Conservation (phyloP, 2,797 vertebrate species). For the Intellagama lesueurii region DNA sequence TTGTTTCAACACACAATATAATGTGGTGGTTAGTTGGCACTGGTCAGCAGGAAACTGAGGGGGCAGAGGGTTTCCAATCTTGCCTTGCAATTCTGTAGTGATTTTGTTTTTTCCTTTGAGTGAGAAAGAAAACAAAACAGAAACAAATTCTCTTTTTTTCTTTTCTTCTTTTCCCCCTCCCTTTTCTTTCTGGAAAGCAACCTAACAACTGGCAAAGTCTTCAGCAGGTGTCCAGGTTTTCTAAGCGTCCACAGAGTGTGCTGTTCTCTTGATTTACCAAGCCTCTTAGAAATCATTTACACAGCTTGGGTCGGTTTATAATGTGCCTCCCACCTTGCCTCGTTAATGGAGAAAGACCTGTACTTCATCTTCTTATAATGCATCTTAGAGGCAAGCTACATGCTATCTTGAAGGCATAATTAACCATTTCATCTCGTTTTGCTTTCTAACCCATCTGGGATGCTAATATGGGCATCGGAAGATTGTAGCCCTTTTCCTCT, state of each 20-base stretch:
- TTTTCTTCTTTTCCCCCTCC: background rate
- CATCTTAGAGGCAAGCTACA: background rate
- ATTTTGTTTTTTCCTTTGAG: conserved; percentile 37
- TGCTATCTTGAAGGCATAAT: background rate
- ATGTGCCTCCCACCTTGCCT: conserved; percentile 48
- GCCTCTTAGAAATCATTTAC: conserved; percentile 38
- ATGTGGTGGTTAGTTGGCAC: conserved; percentile 9
- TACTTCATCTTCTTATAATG: background rate
- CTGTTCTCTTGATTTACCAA: conserved; percentile 22
- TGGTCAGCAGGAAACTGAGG: conserved; percentile 33
- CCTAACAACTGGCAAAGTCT: background rate
- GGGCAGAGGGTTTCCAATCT: background rate
- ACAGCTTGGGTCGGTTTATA: conserved; percentile 22
- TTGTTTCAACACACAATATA: background rate
- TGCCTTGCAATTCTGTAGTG: conserved; percentile 33
- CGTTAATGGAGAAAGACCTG: conserved; percentile 53
- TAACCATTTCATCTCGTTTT: background rate
- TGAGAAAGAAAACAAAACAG: background rate
- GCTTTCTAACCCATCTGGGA: background rate
- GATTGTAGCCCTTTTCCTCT: background rate
- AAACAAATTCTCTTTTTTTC: too few species aligned
- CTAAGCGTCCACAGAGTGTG: conserved; percentile 36
- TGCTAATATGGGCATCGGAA: background rate
- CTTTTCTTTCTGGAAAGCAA: background rate
- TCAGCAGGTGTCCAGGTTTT: conserved; percentile 5